Conservation (phyloP, 1,140 invertebrate species). For the Charaxes varanes region DNA sequence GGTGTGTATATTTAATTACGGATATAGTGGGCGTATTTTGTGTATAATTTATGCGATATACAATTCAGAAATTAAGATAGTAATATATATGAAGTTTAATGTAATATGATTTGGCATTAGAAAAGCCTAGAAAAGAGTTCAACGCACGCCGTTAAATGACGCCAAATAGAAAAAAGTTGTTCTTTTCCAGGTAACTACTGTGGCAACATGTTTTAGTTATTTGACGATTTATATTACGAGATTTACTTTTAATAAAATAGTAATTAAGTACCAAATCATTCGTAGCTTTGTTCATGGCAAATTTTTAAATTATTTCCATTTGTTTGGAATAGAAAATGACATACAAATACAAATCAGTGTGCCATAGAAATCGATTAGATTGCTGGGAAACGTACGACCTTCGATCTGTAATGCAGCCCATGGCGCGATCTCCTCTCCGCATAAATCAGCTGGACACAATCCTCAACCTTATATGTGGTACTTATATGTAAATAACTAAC, state of each 20-base stretch:
- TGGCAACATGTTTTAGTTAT: background rate
- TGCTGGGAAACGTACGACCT: constrained; percentile 46
- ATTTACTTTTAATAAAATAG: too few relatives aligned
- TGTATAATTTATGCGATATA: background rate
- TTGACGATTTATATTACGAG: background rate
- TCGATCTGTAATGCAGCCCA: constrained; percentile 54
- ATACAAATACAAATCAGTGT: constrained; percentile 16
- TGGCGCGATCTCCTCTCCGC: constrained; percentile 51
- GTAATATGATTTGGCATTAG: constrained; percentile 10
- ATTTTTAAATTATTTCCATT: constrained; percentile 1
- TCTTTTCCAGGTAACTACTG: constrained; percentile 1
- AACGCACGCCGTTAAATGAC: constrained; percentile 38
- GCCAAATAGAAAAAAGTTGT: constrained; percentile 7
- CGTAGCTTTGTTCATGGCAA: too few relatives aligned
- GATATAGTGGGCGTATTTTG: background rate
- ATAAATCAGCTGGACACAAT: constrained; percentile 59
- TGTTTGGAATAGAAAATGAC: constrained; percentile 4
- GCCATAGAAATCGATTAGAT: constrained; percentile 35
- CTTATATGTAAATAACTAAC: too few relatives aligned
- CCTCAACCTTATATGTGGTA: too few relatives aligned
- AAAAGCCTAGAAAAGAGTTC: constrained; percentile 58
- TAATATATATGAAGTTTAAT: background rate
- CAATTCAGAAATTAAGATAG: background rate
- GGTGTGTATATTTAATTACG: too few relatives aligned
- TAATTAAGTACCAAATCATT: too few relatives aligned